Evolutionary conservation across 2,113 vertebrate genomes (phyloP).

Genomic region (Hypanus sabinus): DNA sequence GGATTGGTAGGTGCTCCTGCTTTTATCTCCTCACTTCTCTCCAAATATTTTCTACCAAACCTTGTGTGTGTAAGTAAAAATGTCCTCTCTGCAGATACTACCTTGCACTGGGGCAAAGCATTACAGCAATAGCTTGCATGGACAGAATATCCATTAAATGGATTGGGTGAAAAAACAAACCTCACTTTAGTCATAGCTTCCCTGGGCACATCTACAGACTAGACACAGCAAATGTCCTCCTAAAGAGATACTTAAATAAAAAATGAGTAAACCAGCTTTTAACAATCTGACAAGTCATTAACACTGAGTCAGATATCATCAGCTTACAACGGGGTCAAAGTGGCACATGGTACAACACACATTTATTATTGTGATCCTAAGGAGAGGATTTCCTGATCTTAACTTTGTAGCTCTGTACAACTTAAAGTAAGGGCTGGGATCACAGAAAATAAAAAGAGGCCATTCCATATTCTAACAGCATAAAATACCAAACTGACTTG

Average conservation of each 20-base stretch:
- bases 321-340: too few species aligned
- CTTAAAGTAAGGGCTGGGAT: background rate
- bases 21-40: background rate
- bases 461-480: background rate
- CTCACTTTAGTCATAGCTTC: background rate
- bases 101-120: background rate
- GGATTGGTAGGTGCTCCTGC: background rate
- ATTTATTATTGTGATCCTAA: background rate
- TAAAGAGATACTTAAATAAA: background rate
- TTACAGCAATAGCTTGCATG: background rate
- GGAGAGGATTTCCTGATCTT: background rate
- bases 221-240: background rate
- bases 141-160: background rate
- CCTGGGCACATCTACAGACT: background rate
- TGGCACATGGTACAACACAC: background rate
- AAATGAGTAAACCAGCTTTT: background rate
- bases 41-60: background rate
- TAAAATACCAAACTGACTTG: background rate
- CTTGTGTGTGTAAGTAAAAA: background rate
- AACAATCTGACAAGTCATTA: background rate
- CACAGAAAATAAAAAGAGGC: background rate
- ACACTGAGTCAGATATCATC: background rate
- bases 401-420: background rate
- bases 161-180: background rate
- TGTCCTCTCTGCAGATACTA: background rate